Evolutionary conservation across 2,888 invertebrate species (phyloP), one percentile per base, ranked within the genome.

Genomic region (Pheosia gnoma): DNA sequence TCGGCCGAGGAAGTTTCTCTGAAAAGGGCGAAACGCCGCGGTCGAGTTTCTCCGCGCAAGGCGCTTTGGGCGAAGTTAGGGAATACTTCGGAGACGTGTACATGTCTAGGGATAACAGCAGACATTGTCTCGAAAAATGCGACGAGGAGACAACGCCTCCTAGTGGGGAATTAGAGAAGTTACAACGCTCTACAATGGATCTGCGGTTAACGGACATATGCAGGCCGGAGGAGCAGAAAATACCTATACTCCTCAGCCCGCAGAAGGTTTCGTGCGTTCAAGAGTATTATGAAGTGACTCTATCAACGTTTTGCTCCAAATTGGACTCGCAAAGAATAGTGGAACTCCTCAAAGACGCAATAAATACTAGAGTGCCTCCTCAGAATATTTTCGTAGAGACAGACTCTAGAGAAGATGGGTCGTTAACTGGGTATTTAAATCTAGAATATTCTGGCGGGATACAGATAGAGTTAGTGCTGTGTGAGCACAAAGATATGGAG

Each of bases 381-480:
- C 92, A 91, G 62, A 94, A 85, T 65, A 94, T 94, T 25, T 88
- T 90, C 88, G 94, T 80, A 63, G 95, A 79, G 39, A 94, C 85
- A 75, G 94, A 87, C 74, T 81, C 80, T 11, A 82, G 79, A 53
- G 83, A 80, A 11, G 85, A 84, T 41, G 86, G 83, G 0, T 88
- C 90, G 5, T 72, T 90, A n/a, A 93, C 94, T 0, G 94, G 95
- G 7, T 94, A 95, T 74, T 79, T 95, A 2, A 96, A 96, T 68
- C 88, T 97, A 62, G 96, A 96, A 81, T 96, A 96, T 81, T 96
- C 97, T 0, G 97, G 97, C 0, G 98, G 97, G 0, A 95, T 98
- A 70, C 97, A 98, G 87, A 97, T 98, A 45, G 97, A 98, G 80
- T 87, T 98, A 78, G 95, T 97, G 74, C 95, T 98, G 9, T 96